phyloP scores from a whole-genome alignment of 2,888 invertebrate species.

The Epistrophella euchroma region DNA sequence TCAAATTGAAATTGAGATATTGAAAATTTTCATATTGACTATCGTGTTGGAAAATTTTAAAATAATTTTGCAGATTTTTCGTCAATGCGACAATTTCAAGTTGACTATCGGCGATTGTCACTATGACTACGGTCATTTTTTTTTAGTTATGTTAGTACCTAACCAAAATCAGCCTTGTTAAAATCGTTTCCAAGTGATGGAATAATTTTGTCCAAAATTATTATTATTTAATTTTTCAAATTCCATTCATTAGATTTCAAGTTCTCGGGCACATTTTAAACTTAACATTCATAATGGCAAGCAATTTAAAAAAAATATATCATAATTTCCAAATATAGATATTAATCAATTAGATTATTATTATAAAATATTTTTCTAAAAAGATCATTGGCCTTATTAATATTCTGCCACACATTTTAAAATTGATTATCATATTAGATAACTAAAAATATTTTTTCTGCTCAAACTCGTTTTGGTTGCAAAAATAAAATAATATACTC shows the following conservation, averaged over 20 bases:
- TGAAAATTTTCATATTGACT: too few species aligned
- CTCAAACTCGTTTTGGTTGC: background rate
- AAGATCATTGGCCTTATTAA: slow-evolving; percentile 17
- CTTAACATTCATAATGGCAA: background rate
- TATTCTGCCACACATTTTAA: slow-evolving; percentile 8
- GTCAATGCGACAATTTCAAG: too few species aligned
- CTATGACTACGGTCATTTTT: too few species aligned
- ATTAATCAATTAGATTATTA: background rate
- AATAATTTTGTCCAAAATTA: too few species aligned
- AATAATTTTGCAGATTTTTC: too few species aligned
- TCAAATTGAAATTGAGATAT: too few species aligned
- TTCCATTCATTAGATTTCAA: background rate
- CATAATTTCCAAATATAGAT: background rate
- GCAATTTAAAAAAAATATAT: background rate
- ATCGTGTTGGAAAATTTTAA: too few species aligned
- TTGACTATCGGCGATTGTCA: too few species aligned
- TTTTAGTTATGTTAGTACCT: too few species aligned
- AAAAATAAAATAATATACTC: background rate
- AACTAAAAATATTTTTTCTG: background rate
- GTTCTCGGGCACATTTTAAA: background rate
- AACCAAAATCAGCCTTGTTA: too few species aligned
- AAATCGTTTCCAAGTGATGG: too few species aligned
- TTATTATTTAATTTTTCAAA: background rate
- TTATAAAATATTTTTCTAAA: background rate
- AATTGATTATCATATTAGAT: background rate